A percentile compares a stretch with the other conserved stretches of the same genome.
phyloP scores from a whole-genome alignment of 1,140 invertebrate genomes.

The Homarus americanus region DNA sequence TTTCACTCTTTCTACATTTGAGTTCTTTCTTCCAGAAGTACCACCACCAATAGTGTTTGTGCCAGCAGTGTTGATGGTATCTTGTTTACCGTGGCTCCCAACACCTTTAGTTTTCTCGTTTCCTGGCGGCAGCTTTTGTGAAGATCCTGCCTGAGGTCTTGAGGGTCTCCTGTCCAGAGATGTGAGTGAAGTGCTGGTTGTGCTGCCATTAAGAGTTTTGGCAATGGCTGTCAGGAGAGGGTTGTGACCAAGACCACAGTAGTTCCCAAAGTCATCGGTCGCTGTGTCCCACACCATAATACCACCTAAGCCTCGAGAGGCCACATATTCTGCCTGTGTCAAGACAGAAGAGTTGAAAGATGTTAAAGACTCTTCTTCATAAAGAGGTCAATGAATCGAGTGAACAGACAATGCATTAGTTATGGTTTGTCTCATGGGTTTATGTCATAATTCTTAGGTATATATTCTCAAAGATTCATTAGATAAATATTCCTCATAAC shows the following conservation, averaged over 20 bases:
- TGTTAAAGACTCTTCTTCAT: too few relatives aligned
- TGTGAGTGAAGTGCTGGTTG: not conserved
- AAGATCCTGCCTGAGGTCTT: not conserved
- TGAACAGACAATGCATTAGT: too few relatives aligned
- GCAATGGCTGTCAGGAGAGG: conserved; percentile 44
- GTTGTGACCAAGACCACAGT: conserved; percentile 22
- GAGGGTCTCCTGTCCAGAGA: not conserved
- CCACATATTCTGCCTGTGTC: conserved; percentile 66
- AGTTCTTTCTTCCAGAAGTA: not conserved
- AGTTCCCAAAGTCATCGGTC: conserved; percentile 49
- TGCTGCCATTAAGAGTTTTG: not conserved
- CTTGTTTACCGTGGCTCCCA: too few relatives aligned
- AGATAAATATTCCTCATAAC: too few relatives aligned
- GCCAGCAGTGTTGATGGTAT: not conserved
- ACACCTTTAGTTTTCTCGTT: not conserved
- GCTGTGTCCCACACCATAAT: conserved; percentile 76
- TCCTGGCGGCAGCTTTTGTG: not conserved
- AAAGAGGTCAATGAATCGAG: too few relatives aligned
- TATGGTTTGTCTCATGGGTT: too few relatives aligned
- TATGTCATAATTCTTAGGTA: too few relatives aligned
- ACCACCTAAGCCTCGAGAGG: conserved; percentile 67
- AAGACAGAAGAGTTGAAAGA: not conserved
- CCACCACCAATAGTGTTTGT: not conserved
- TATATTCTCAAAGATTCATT: too few relatives aligned
- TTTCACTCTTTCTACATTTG: not conserved